Base-by-base conservation (phyloP, 92 coral and sea anemone species). In the Palythoa caribaeorum region DNA sequence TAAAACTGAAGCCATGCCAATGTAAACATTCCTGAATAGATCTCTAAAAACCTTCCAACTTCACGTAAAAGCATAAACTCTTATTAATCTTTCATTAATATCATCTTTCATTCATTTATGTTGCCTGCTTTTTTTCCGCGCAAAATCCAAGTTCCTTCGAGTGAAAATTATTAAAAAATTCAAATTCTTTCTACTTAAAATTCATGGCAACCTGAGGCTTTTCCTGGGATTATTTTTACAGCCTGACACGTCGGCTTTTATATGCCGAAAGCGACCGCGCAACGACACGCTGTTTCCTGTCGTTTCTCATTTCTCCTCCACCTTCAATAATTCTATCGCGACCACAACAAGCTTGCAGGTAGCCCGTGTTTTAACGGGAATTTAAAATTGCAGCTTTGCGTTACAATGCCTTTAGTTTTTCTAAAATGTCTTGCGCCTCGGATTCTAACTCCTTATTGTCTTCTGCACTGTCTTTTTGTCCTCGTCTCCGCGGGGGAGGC, bases 351-450 rank as follows among this genome's bases (percentile, higher is more conserved):
- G 11, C 2, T 14, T 38, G 44, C 47, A 70, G 13, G 47, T 35
- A 13, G 14, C 14, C 75, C 1, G 4, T 1, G 2, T 12, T 11
- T 68, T 10, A 2, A 5, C 17, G 3, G 21, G 40, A 37, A 15
- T 10, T 70, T 63, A 63, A n/a, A 0, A 47, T n/a, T 5, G 5
- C 2, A 65, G 59, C 28, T 63, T 0, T 17, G 53, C 40, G 55
- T 91, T 89, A 96, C 76, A 96, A 77, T 17, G 92, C 93, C 75
- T 96, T 96, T 19, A 96, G 79, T 77, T 96, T 90, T 70, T 87
- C 98, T 72, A 96, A 80, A 86, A 96, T 91, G 76, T 93, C 96
- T 73, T 95, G 93, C 8, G 99, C 94, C 60, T 96, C 99, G 48
- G 90, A 91, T 83, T 95, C 98, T n/a, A 78, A 79, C 38, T 88